These are phyloP conservation scores for Plebejus anna DNA, from an alignment of 2,888 invertebrate species.

Conservation along the genomic window DNA sequence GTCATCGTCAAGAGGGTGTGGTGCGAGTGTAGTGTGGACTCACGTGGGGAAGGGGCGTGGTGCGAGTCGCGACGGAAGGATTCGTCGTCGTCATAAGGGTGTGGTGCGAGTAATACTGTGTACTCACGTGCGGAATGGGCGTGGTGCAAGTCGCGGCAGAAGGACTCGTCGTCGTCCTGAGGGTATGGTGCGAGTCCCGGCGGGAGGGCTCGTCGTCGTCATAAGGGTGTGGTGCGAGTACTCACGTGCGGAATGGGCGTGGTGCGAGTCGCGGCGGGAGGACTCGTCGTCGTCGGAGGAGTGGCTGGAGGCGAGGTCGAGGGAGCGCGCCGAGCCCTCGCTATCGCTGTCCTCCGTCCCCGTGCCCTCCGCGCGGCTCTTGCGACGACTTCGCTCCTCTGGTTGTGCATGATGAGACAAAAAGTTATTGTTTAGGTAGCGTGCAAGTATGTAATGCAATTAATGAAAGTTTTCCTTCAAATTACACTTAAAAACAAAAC, in stretches of 20 bases:
- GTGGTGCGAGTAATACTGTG: conserved; percentile 67
- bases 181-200: conserved; percentile 81
- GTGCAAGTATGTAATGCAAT: too few relatives aligned
- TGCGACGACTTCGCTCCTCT: conserved; percentile 56
- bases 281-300: conserved; percentile 93
- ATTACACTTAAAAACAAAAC: too few relatives aligned
- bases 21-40: conserved; percentile 35
- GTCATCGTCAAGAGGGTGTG: conserved; percentile 18
- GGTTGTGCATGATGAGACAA: background rate
- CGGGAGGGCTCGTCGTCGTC: conserved; percentile 87
- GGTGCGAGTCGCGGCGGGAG: conserved; percentile 52
- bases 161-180: conserved; percentile 90
- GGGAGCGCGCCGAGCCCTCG: conserved; percentile 88
- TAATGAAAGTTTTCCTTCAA: too few relatives aligned
- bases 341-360: conserved; percentile 88
- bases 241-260: conserved; percentile 42
- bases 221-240: conserved; percentile 26
- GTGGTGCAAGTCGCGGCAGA: conserved; percentile 48
- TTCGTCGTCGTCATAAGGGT: conserved; percentile 95
- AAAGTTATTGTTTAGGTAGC: background rate
- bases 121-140: conserved; percentile 74
- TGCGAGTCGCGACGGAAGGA: conserved; percentile 57
- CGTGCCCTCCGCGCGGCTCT: conserved; percentile 44
- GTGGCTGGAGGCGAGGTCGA: conserved; percentile 96
- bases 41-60: background rate